A percentile compares a stretch with the other conserved stretches of the same genome.
These are phyloP conservation scores for Lasioglossum malachurum DNA, from an alignment of 2,888 invertebrate genomes.

Conservation along the genomic window DNA sequence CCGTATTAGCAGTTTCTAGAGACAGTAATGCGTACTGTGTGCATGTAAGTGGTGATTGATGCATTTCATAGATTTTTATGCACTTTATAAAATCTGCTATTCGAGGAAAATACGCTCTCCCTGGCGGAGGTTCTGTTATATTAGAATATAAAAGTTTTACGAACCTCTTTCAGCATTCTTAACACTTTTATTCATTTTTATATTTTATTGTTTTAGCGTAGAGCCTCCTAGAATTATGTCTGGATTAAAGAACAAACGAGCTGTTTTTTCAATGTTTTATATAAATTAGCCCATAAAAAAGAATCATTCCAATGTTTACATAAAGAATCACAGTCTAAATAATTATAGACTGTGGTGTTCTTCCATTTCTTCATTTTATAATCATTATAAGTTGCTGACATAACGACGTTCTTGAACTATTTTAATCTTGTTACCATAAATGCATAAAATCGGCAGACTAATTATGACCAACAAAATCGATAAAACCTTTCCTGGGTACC, in stretches of 20 bases:
- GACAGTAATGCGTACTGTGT: neutral
- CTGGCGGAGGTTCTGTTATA: neutral
- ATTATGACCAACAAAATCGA: neutral
- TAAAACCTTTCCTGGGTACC: neutral
- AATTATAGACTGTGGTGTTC: no score
- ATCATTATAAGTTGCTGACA: neutral
- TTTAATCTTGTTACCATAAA: neutral
- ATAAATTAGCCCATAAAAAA: neutral
- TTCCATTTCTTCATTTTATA: neutral
- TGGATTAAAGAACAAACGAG: no score
- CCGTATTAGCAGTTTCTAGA: neutral
- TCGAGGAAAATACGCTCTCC: neutral
- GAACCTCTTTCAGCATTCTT: neutral
- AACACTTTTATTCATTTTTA: neutral
- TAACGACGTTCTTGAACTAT: neutral
- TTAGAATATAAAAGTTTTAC: slow-evolving; percentile 6
- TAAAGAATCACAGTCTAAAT: no score
- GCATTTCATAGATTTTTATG: neutral
- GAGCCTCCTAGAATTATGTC: neutral
- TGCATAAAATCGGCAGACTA: neutral
- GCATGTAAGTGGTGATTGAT: neutral
- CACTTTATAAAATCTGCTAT: neutral
- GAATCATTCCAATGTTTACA: neutral
- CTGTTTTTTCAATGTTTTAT: neutral
- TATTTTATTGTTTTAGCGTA: neutral